Evolutionary conservation across 2,113 vertebrate genomes (phyloP).

Genomic region (Greenwoodochromis staneri): DNA sequence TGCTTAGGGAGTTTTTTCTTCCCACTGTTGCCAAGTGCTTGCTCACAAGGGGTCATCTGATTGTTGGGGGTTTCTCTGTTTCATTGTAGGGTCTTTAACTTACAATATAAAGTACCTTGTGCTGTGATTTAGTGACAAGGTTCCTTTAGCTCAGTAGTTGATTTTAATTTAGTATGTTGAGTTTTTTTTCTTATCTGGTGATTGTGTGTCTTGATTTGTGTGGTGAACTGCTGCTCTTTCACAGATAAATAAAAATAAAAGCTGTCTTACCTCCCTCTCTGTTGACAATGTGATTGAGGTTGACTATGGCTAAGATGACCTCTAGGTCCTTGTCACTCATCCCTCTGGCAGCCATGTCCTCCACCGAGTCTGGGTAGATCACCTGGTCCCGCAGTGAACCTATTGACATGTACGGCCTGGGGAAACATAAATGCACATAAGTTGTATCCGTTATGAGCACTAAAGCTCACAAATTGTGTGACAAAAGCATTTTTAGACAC

Average conservation of each 20-base stretch:
- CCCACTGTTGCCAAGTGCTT: neutral
- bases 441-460: neutral
- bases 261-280: slow-evolving; percentile 85
- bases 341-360: slow-evolving; percentile 87
- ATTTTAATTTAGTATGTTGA: neutral
- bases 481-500: neutral
- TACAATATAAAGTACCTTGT: neutral
- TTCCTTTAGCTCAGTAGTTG: neutral
- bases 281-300: slow-evolving; percentile 93
- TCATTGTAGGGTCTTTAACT: fast-evolving
- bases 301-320: slow-evolving; percentile 85
- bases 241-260: neutral
- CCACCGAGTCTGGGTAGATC: slow-evolving; percentile 91
- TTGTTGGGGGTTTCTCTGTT: neutral
- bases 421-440: neutral
- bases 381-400: slow-evolving; percentile 94
- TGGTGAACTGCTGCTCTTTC: neutral
- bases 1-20: neutral
- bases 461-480: neutral
- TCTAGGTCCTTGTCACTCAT: slow-evolving; percentile 85
- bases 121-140: neutral
- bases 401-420: slow-evolving; percentile 96
- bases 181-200: neutral
- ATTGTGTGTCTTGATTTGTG: neutral
- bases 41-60: fast-evolving